Conservation (phyloP, 2,113 vertebrate species). For the Merops nubicus region DNA sequence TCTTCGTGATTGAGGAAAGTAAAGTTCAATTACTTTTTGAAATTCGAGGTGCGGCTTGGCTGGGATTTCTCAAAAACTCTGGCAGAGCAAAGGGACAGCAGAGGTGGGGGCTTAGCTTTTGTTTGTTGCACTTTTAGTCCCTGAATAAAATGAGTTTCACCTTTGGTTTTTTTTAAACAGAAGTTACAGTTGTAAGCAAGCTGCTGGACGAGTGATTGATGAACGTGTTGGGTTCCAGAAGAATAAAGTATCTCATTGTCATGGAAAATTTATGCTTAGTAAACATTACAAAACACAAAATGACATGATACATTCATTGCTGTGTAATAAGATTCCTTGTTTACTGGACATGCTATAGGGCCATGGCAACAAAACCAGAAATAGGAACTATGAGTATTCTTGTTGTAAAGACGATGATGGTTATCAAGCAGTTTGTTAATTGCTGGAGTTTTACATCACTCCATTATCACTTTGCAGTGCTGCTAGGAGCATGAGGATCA, state of each 20-base stretch:
- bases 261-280: conserved; percentile 51
- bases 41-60: neutral
- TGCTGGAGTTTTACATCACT: neutral
- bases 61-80: neutral
- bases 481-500: neutral
- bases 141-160: neutral
- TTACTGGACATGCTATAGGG: conserved; percentile 18
- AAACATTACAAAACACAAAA: conserved; percentile 56
- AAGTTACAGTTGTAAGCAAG: neutral
- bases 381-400: conserved; percentile 40
- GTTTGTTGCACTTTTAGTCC: neutral
- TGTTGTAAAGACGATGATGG: conserved; percentile 31
- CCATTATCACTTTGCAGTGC: neutral
- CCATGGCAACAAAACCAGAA: conserved; percentile 54
- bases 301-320: neutral
- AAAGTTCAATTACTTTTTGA: neutral
- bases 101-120: neutral
- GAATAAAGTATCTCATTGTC: conserved; percentile 27
- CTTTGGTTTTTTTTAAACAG: neutral
- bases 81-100: neutral
- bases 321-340: conserved; percentile 61
- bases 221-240: neutral
- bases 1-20: neutral
- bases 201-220: neutral
- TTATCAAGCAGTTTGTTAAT: conserved; percentile 10